These are phyloP conservation scores for Tubulanus polymorphus DNA, from an alignment of 2,888 invertebrate species.

Conservation along the genomic window DNA sequence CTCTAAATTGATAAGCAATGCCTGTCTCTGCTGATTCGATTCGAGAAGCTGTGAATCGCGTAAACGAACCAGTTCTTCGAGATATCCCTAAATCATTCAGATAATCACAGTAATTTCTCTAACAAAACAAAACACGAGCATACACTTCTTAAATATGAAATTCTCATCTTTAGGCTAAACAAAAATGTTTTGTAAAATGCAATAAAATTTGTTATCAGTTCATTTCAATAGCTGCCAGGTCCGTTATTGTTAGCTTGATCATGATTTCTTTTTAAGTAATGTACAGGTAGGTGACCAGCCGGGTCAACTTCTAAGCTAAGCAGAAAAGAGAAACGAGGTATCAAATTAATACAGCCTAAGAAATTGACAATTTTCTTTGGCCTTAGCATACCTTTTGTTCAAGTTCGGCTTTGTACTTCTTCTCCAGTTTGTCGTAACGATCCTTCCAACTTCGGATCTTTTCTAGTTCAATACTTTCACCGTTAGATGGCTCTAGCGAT, in stretches of 20 bases:
- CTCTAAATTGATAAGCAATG: slow-evolving; percentile 17
- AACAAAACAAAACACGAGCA: not conserved
- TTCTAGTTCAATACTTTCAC: slow-evolving; percentile 12
- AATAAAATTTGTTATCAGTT: not conserved
- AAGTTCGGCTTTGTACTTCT: slow-evolving; percentile 24
- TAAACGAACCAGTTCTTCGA: slow-evolving; percentile 33
- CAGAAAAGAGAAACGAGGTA: too few species aligned
- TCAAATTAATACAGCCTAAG: too few species aligned
- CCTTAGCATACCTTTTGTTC: slow-evolving; percentile 34
- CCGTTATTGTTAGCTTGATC: too few species aligned
- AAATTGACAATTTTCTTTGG: too few species aligned
- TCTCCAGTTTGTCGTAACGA: slow-evolving; percentile 26
- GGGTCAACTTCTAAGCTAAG: too few species aligned
- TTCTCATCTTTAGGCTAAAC: too few species aligned
- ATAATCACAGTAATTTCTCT: not conserved
- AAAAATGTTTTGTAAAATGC: not conserved
- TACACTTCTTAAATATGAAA: not conserved
- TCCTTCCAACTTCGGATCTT: slow-evolving; percentile 16
- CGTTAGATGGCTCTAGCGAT: slow-evolving; percentile 17
- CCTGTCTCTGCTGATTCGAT: slow-evolving; percentile 18
- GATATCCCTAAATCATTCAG: slow-evolving; percentile 25
- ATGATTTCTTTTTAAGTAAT: too few species aligned
- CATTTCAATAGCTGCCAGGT: too few species aligned
- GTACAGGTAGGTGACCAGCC: too few species aligned
- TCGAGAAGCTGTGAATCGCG: slow-evolving; percentile 30